These are phyloP conservation scores for Cydia strobilella DNA, from an alignment of 1,140 invertebrate genomes.

Conservation along the genomic window DNA sequence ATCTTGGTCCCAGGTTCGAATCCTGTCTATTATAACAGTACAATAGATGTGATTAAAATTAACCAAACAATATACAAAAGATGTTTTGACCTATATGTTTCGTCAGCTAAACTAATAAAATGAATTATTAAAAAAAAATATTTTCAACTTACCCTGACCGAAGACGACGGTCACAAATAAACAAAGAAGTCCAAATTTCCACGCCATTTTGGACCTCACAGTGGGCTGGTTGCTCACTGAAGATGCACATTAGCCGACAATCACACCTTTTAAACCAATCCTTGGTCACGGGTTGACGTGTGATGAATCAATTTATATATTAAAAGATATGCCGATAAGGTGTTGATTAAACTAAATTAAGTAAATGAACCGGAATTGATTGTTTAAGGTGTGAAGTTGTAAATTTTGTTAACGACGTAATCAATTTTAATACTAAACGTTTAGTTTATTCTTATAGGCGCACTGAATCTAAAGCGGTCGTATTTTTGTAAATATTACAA, in stretches of 20 bases:
- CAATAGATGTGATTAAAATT: no score
- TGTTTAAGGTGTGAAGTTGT: conserved; percentile 31
- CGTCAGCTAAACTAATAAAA: no score
- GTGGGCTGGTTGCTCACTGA: conserved; percentile 59
- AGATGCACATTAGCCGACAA: conserved; percentile 42
- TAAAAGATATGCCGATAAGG: conserved; percentile 22
- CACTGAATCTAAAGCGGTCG: not conserved
- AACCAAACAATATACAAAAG: no score
- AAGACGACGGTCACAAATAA: conserved; percentile 38
- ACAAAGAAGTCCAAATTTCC: conserved; percentile 36
- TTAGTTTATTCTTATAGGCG: not conserved
- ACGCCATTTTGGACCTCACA: conserved; percentile 44
- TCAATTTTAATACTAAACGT: not conserved
- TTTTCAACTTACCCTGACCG: conserved; percentile 39
- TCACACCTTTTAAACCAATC: conserved; percentile 51
- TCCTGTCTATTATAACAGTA: no score
- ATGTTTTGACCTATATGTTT: no score
- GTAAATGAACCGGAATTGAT: conserved; percentile 45
- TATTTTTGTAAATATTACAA: not conserved
- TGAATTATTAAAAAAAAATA: no score
- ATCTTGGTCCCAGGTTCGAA: no score
- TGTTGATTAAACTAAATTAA: conserved; percentile 21
- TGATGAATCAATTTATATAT: conserved; percentile 54
- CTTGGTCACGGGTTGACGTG: conserved; percentile 42
- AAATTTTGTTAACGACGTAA: not conserved